Percentiles rank a stretch among this genome's conserved stretches.
phyloP scores from a whole-genome alignment of 2,113 vertebrate species.

The Zosterops pallidus region DNA sequence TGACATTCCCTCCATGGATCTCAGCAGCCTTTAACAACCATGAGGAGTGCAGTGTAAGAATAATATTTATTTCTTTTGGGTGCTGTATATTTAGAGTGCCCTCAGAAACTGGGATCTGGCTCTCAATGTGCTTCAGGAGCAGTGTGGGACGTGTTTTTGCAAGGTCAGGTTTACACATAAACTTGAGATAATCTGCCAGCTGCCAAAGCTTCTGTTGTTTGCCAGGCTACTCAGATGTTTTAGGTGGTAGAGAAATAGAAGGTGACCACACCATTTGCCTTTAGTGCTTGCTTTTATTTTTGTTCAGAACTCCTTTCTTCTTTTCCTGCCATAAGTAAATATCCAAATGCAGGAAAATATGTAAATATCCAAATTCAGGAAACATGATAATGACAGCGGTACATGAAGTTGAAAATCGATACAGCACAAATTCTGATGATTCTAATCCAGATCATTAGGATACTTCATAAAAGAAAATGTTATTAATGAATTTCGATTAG shows the following conservation, averaged over 20 bases:
- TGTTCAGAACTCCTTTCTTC: background rate
- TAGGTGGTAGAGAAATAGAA: background rate
- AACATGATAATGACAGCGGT: background rate
- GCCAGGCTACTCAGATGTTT: background rate
- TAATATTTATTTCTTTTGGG: background rate
- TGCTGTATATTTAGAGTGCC: background rate
- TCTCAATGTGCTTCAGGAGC: too few relatives aligned
- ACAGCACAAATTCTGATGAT: background rate
- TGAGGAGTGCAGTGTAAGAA: constrained; percentile 39
- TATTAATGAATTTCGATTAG: background rate
- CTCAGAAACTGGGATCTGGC: background rate
- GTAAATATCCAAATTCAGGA: background rate
- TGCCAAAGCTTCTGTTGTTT: background rate
- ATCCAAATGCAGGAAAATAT: background rate
- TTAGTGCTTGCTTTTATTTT: background rate
- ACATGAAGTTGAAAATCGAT: background rate
- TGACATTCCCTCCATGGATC: constrained; percentile 27
- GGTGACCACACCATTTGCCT: background rate
- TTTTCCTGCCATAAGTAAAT: background rate
- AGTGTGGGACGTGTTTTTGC: background rate
- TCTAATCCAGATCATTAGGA: background rate
- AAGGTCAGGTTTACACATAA: background rate
- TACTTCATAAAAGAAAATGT: background rate
- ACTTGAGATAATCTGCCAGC: background rate
- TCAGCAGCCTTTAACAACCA: background rate